Evolutionary conservation across 2,888 invertebrate species (phyloP), one percentile per base, ranked within the genome.

Genomic region (Tipula vernalis): DNA sequence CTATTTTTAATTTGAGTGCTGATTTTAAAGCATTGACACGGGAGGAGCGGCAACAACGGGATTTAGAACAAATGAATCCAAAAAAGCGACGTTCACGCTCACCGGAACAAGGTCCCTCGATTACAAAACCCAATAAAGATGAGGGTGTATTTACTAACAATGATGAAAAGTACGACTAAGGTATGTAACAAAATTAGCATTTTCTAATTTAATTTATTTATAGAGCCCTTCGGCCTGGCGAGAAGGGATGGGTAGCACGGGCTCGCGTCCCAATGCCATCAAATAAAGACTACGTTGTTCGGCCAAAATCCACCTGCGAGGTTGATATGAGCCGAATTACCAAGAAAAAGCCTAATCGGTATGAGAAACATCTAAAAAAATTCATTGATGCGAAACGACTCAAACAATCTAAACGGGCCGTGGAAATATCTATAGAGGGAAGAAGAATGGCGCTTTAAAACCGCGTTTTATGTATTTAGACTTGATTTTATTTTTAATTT

Each of bases 391-490:
- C 94, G 88, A 97, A 97, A 91, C 93, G 96, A 47, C 91, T 95
- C 89, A 95, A 95, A 90, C 95, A 96, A 90, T 93, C 95, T 13
- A 94, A 96, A 88, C 93, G 97, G 89, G 98, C 98, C 87, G 98
- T 98, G 86, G 95, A 96, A 89, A 98, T 99, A 91, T 98, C 98
- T 87, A 98, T 99, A 89, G 98, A 99, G 92, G 99, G 99, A 36
- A 94, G 98, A 89, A 98, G 97, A 93, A 98, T 99, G 98, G 95
- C 97, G 89, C 94, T 99, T 88, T 98, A 94, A 93, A 86, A 51
- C 47, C 10, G 13, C 15, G 6, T 5, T 36, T 44, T 12, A 39
- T 44, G 13, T n/a, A 71, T 86, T 86, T 83, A 71, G 71, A 28
- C 71, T 28, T 28, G 71, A 71, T 71, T 71, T 71, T 6, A 71